These are phyloP conservation scores for Leptarthrus brevirostris DNA, from an alignment of 2,888 invertebrate genomes.

Conservation along the genomic window DNA sequence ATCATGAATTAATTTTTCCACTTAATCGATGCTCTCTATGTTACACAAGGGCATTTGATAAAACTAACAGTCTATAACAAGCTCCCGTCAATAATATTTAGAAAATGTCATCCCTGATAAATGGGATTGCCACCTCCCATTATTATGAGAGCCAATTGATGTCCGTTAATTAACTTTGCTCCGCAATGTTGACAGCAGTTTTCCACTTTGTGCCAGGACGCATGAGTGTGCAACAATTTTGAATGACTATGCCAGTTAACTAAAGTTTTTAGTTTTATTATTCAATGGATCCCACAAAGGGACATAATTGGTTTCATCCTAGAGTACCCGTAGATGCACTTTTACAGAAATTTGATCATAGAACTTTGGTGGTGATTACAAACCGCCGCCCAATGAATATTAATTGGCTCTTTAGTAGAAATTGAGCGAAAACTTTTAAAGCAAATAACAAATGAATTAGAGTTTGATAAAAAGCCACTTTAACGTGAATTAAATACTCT, in stretches of 20 bases:
- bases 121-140: slow-evolving; percentile 17
- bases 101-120: slow-evolving; percentile 4
- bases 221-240: not conserved
- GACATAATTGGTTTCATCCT: slow-evolving; percentile 6
- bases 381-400: slow-evolving; percentile 21
- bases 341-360: not conserved
- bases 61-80: slow-evolving; percentile 6
- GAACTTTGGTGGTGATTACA: slow-evolving; percentile 2
- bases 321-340: not conserved
- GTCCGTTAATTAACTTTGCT: slow-evolving; percentile 34
- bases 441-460: no score
- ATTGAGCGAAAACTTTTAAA: not conserved
- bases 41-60: slow-evolving; percentile 5
- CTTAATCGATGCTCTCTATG: slow-evolving; percentile 4
- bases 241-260: not conserved
- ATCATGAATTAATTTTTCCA: slow-evolving; percentile 29
- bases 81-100: slow-evolving; percentile 24
- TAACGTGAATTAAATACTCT: no score
- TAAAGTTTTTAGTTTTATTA: slow-evolving; percentile 9
- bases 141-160: slow-evolving; percentile 35
- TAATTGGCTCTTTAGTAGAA: not conserved
- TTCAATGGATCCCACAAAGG: slow-evolving; percentile 4
- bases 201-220: not conserved
- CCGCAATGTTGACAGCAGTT: slow-evolving; percentile 30
- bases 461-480: no score